phyloP scores from a whole-genome alignment of 2,113 vertebrate genomes.

The Cariama cristata region DNA sequence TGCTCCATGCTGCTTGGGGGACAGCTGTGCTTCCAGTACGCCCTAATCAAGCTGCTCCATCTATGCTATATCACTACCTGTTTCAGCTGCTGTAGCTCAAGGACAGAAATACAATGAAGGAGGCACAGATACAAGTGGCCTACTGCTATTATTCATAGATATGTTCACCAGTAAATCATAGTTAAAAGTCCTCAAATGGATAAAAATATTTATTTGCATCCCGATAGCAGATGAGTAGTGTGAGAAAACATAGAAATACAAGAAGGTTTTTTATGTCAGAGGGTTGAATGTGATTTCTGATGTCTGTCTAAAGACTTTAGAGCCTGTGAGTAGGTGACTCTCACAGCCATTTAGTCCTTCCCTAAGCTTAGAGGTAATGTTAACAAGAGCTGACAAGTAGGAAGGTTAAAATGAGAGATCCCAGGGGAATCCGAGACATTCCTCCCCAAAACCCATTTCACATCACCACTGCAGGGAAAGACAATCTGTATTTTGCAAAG shows the following conservation, averaged over 20 bases:
- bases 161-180: not conserved
- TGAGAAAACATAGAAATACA: not conserved
- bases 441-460: not conserved
- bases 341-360: not conserved
- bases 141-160: not conserved
- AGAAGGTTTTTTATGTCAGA: not conserved
- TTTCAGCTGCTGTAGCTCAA: not conserved
- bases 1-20: not conserved
- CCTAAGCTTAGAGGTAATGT: not conserved
- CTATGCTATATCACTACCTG: rapidly evolving
- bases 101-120: not conserved
- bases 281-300: not conserved
- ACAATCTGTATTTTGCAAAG: not conserved
- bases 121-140: not conserved
- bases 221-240: not conserved
- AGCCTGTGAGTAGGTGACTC: not conserved
- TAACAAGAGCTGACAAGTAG: not conserved
- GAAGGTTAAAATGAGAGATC: not conserved
- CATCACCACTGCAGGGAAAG: not conserved
- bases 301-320: not conserved
- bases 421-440: not conserved
- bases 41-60: not conserved
- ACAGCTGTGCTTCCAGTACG: not conserved
- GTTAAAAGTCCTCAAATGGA: not conserved
- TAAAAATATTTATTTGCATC: not conserved